Conservation (phyloP, 1,140 invertebrate genomes). For the Globodera ellingtonae region DNA sequence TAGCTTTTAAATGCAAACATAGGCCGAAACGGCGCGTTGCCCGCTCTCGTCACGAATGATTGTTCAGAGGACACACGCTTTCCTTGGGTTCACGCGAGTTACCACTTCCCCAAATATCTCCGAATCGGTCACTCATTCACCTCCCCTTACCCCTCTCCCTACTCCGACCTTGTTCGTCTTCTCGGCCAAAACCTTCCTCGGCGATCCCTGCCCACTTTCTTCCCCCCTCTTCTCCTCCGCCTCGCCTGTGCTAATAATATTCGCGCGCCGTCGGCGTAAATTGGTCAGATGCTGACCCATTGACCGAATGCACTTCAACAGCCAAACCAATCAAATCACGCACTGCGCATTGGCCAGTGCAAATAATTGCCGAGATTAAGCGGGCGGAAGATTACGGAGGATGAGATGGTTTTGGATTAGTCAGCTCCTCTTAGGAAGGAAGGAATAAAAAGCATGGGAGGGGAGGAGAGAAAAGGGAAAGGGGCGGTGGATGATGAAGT, state of each 20-base stretch:
- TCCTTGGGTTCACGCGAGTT: not conserved
- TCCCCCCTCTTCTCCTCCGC: not conserved
- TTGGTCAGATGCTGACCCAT: slow-evolving; percentile 12
- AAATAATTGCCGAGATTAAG: not conserved
- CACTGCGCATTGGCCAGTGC: not conserved
- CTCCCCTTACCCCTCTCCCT: not conserved
- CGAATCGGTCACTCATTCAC: too few species aligned
- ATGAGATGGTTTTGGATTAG: not conserved
- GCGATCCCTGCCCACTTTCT: not conserved
- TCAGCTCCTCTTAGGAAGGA: not conserved
- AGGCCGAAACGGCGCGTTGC: not conserved
- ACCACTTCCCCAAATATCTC: not conserved
- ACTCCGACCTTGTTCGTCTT: not conserved
- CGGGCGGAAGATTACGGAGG: not conserved
- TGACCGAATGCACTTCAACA: not conserved
- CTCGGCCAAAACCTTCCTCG: slow-evolving; percentile 3
- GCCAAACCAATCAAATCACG: not conserved
- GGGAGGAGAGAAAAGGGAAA: not conserved
- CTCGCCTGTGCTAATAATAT: not conserved
- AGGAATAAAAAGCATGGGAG: not conserved
- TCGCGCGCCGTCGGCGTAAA: slow-evolving; percentile 5
- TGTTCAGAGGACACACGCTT: too few species aligned
- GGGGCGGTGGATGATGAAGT: not conserved
- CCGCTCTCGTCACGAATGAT: not conserved
- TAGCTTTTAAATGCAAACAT: not conserved